Evolutionary conservation across 2,888 invertebrate genomes (phyloP), one percentile per base, ranked within the genome.

Genomic region (Melanophora roralis): DNA sequence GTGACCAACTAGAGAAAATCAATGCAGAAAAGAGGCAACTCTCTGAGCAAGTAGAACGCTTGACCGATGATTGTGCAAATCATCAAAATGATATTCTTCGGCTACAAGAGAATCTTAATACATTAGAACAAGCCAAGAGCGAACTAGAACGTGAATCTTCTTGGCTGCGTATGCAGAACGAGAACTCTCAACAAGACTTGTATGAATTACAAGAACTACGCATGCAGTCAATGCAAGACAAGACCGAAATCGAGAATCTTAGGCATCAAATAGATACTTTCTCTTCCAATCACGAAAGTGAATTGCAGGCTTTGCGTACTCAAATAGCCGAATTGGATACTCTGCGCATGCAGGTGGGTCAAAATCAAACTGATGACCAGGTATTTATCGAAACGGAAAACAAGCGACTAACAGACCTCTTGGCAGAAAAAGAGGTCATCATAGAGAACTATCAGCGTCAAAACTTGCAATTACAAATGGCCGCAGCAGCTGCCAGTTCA

Each of bases 21-120:
- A 84, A 87, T 60, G 72, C 77, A 36, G 87, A 89, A 82, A 85
- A 88, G 79, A 85, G 89, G 77, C 81, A 84, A 9, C 75, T 94
- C 2, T 91, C 92, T 78, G 93, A 93, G 85, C 91, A 94, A 81
- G 86, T 95, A 21, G 91, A 93, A 81, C 92, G 92, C 82, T 90
- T 92, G 1, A 91, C 91, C 78, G 90, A 90, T 82, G 92, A 93
- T 86, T 92, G 93, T 83, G 90, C 89, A 82, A 91, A 92, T 72
- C 88, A 92, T 19, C 90, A 91, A 79, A 90, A 91, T 74, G 92
- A 93, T 85, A 90, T 92, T 69, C 82, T 86, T 0, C 84, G 86
- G 0, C 75, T 89, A 0, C 86, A 87, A 23, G 89, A 90, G 27
- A 85, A 86, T 23, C 53, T 86, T 0, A 84, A 85, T 21, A 84